phyloP scores from a whole-genome alignment of 2,888 invertebrate genomes.

The Caenorhabditis macrosperma region DNA sequence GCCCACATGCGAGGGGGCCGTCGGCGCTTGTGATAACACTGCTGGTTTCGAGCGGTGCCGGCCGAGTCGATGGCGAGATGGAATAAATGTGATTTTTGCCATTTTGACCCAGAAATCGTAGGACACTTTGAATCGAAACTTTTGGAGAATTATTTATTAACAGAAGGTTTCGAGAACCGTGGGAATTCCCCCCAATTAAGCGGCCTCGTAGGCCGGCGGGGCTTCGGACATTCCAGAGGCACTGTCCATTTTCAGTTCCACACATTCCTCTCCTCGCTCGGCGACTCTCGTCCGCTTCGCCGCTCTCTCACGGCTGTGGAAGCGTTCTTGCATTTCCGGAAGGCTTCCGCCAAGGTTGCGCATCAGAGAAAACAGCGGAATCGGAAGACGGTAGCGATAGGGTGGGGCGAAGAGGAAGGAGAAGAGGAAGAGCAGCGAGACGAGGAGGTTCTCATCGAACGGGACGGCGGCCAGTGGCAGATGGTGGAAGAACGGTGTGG shows the following conservation, averaged over 20 bases:
- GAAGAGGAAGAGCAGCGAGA: slow-evolving; percentile 1
- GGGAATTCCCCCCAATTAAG: neutral
- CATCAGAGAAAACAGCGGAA: neutral
- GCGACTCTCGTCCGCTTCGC: neutral
- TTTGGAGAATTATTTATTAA: slow-evolving; percentile 4
- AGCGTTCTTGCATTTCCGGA: neutral
- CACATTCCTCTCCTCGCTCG: neutral
- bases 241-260: neutral
- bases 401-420: slow-evolving; percentile 2
- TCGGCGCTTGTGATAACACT: too few species aligned
- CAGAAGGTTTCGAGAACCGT: too few species aligned
- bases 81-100: too few species aligned
- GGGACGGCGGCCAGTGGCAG: neutral
- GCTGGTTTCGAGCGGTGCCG: too few species aligned
- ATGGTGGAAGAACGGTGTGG: neutral
- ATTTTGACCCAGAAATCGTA: too few species aligned
- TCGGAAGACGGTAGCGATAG: slow-evolving; percentile 3
- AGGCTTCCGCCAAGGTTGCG: neutral
- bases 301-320: neutral
- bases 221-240: neutral
- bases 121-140: too few species aligned
- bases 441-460: slow-evolving; percentile 13
- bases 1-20: too few species aligned
- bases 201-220: slow-evolving; percentile 9
- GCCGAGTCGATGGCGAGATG: too few species aligned